Percentiles rank a stretch among this genome's conserved stretches.
Evolutionary conservation across 2,888 invertebrate genomes (phyloP).

Genomic region (Eristalis arbustorum): DNA sequence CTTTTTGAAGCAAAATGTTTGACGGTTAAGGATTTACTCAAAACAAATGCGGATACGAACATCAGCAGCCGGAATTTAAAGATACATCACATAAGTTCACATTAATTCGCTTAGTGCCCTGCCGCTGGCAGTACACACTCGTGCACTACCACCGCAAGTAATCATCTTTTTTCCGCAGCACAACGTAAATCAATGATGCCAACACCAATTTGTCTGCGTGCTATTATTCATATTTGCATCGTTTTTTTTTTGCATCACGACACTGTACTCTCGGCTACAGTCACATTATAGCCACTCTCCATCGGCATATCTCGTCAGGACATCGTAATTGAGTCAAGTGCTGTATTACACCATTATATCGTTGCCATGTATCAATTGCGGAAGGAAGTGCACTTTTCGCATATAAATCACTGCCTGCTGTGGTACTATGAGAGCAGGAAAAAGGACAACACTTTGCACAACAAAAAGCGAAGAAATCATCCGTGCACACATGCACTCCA

Average conservation of each 20-base stretch:
- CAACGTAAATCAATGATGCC: constrained; percentile 39
- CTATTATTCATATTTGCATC: constrained; percentile 29
- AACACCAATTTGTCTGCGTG: constrained; percentile 49
- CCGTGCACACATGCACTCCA: neutral
- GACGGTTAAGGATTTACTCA: too few relatives aligned
- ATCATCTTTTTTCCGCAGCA: neutral
- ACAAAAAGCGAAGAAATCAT: neutral
- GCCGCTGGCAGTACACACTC: neutral
- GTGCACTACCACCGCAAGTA: neutral
- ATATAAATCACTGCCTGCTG: constrained; percentile 54
- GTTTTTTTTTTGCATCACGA: neutral
- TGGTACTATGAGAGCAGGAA: constrained; percentile 5
- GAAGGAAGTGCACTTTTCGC: constrained; percentile 47
- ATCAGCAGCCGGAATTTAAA: neutral
- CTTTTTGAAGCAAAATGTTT: too few relatives aligned
- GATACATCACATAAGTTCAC: neutral
- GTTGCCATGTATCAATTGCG: constrained; percentile 39
- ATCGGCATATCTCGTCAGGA: constrained; percentile 51
- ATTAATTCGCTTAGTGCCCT: neutral
- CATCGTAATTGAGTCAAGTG: constrained; percentile 64
- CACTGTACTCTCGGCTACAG: constrained; percentile 6
- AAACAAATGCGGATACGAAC: too few relatives aligned
- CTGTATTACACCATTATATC: constrained; percentile 58
- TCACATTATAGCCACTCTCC: constrained; percentile 48
- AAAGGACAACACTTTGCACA: constrained; percentile 10